These are phyloP conservation scores for Timandra comae DNA, from an alignment of 2,888 invertebrate genomes.

Conservation along the genomic window DNA sequence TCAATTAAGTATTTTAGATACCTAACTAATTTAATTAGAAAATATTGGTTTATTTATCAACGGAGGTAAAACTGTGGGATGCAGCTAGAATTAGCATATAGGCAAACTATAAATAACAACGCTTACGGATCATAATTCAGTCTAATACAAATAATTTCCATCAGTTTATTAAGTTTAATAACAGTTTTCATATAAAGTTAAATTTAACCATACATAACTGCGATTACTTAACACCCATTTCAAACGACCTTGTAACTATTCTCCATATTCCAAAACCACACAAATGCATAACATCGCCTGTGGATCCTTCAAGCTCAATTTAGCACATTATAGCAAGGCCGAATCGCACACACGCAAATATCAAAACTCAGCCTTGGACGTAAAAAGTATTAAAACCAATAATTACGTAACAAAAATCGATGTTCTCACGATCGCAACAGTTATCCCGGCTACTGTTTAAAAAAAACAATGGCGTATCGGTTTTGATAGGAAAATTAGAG, in stretches of 20 bases:
- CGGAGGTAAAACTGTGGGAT: no score
- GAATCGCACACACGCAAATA: slow-evolving; percentile 46
- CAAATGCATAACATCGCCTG: slow-evolving; percentile 23
- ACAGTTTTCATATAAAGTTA: slow-evolving; percentile 1
- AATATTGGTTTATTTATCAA: no score
- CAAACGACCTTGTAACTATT: slow-evolving; percentile 21
- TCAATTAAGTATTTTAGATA: no score
- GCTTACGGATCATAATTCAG: no score
- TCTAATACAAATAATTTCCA: no score
- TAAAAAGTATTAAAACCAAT: slow-evolving; percentile 36
- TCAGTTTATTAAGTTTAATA: neutral
- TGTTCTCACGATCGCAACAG: slow-evolving; percentile 64
- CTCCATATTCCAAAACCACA: slow-evolving; percentile 25
- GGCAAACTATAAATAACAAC: no score
- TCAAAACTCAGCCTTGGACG: slow-evolving; percentile 40
- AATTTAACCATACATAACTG: slow-evolving; percentile 11
- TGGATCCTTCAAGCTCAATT: slow-evolving; percentile 61
- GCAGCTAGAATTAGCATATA: no score
- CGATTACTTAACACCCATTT: no score
- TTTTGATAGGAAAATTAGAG: slow-evolving; percentile 76
- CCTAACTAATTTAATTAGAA: no score
- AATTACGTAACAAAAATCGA: slow-evolving; percentile 56
- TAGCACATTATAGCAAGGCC: slow-evolving; percentile 57
- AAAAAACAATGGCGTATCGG: slow-evolving; percentile 58
- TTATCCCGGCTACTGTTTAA: slow-evolving; percentile 53